Evolutionary conservation across 2,113 vertebrate genomes (phyloP), one percentile per base, ranked within the genome.

Genomic region (Ochotona curzoniae): DNA sequence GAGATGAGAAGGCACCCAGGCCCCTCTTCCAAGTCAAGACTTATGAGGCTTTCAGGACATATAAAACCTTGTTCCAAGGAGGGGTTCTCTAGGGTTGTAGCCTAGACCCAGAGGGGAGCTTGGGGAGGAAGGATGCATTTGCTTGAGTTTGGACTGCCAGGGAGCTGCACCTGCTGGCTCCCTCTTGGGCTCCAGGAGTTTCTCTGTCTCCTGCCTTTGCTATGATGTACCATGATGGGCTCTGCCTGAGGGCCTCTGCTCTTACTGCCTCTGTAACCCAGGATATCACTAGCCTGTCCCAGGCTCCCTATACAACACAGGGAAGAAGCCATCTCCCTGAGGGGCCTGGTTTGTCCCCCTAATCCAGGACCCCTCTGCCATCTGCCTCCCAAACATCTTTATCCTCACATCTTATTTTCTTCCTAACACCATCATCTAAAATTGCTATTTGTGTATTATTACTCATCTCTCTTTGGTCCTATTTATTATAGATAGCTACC

Each of bases 281-380:
- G 1, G 12, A 1, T 1, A 14, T 66, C 61, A 20, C 8, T n/a
- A 1, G 28, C 8, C 63, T 49, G 30, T 23, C 67, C 32, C 54
- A 30, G 2, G 51, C 57, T 23, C 26, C 74, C 60, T n/a, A 60
- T 44, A 54, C 80, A 51, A 51, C 51, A 66, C 23, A 51, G 30
- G 30, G 32, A 8, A 74, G 26, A 75, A 30, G 8, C 47, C 69
- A n/a, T 6, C 54, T 67, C 47, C 26, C 83, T 35, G 28, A n/a
- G 47, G 54, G 30, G 47, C 12, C 7, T 74, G 57, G 18, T 18
- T 5, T 25, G 25, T 51, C 23, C 28, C 71, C 57, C 30, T 8
- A 23, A 30, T 8, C 7, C n/a, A 54, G 5, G 25, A 5, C 14
- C n/a, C 47, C 5, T 7, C 23, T 2, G 0, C 2, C 1, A 23